Evolutionary conservation across 2,888 invertebrate species (phyloP).

Genomic region (Hyalella azteca): DNA sequence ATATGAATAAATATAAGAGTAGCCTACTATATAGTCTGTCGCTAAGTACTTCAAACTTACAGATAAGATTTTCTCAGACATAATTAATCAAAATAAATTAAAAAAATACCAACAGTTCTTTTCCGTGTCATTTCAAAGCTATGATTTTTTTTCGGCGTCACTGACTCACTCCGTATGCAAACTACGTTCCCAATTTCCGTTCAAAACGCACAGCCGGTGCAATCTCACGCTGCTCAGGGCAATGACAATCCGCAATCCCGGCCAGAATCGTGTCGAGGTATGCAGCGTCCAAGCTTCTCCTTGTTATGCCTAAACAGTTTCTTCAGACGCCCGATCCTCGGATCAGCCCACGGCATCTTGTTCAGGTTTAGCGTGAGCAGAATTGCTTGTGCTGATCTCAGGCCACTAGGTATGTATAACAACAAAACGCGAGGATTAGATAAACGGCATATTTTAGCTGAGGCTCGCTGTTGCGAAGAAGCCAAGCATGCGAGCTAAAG

Average conservation of each 20-base stretch:
- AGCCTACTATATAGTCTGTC: too few species aligned
- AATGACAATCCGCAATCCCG: not conserved
- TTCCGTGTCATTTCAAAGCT: not conserved
- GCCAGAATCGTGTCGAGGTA: conserved; percentile 1
- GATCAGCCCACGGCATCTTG: too few species aligned
- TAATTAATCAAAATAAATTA: not conserved
- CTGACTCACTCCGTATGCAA: not conserved
- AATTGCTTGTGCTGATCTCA: too few species aligned
- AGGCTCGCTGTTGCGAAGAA: too few species aligned
- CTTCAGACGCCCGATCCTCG: too few species aligned
- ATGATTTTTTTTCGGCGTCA: not conserved
- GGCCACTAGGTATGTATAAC: too few species aligned
- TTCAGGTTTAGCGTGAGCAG: too few species aligned
- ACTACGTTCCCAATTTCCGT: not conserved
- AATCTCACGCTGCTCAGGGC: conserved; percentile 21
- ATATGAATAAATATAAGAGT: too few species aligned
- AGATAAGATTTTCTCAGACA: not conserved
- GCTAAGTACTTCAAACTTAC: too few species aligned
- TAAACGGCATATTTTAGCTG: too few species aligned
- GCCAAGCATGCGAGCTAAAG: too few species aligned
- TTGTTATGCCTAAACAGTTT: conserved; percentile 18
- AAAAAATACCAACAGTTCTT: not conserved
- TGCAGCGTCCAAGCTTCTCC: not conserved
- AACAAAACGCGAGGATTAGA: too few species aligned
- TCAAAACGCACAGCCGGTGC: not conserved